Base-by-base conservation (phyloP, 2,113 vertebrate genomes). In the Vimba vimba region DNA sequence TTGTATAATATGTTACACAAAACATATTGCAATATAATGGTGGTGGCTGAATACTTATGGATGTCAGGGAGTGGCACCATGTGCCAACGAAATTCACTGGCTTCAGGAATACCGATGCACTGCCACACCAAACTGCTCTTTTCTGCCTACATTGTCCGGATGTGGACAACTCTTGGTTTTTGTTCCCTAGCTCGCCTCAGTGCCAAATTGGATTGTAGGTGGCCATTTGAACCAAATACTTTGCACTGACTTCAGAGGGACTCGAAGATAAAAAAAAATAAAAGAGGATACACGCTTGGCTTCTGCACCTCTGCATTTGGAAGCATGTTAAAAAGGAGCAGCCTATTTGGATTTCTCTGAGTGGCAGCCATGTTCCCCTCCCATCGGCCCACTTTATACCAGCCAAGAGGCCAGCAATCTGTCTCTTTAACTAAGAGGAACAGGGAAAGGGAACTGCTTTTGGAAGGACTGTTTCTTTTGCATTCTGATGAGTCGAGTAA, bases 401-500 rank as follows among this genome's bases (percentile, higher is more conserved):
- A 87, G 78, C n/a, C 27, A 52, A 76, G 78, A 88, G 73, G 71
- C 88, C 89, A 87, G 86, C 68, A 90, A 89, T 87, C 82, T 88
- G 85, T 52, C 83, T 89, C 60, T 89, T 92, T 83, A 88, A 84
- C 71, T 39, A 57, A 79, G 55, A 77, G 79, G 86, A 82, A 91
- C 87, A 90, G 79, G 64, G 64, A 50, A 79, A 84, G 80, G 82
- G 50, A 89, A 89, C 60, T 19, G 59, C 33, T 83, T 88, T 85
- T 76, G 86, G 84, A 89, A 87, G 80, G 15, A 55, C 30, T 66
- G 15, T 33, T 78, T 87, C 55, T 77, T 71, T 86, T 60, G 77
- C 85, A 85, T 79, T 30, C 69, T 88, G 83, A 88, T 57, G 86
- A 86, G 86, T 88, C 86, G 83, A 77, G 78, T 33, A 57, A 83